Conservation (phyloP, 2,797 vertebrate genomes). For the Natrix natrix region DNA sequence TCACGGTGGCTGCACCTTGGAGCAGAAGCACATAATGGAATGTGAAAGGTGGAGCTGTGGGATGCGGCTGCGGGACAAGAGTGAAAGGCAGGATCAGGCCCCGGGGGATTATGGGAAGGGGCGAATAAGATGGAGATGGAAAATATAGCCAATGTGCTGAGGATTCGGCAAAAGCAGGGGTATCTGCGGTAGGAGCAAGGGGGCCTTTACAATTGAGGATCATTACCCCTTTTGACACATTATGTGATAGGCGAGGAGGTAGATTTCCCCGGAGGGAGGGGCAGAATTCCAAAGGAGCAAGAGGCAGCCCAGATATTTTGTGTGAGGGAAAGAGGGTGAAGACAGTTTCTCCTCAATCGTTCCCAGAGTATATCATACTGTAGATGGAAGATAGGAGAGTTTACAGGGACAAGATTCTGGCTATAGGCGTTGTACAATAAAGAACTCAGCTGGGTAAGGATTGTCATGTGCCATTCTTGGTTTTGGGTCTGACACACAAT, state of each 20-base stretch:
- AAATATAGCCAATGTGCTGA: neutral
- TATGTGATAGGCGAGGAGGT: neutral
- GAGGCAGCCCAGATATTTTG: neutral
- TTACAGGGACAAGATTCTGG: neutral
- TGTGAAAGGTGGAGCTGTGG: neutral
- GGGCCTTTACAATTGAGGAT: neutral
- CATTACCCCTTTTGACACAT: neutral
- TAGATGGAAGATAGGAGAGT: neutral
- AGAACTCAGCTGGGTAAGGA: neutral
- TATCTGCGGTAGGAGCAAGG: neutral
- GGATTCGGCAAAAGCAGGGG: neutral
- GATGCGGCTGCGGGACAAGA: neutral
- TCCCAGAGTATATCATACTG: neutral
- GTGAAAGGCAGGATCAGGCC: neutral
- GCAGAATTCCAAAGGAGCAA: neutral
- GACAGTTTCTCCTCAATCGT: neutral
- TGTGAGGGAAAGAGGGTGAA: neutral
- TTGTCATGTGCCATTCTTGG: neutral
- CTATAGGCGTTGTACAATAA: neutral
- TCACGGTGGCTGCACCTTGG: neutral
- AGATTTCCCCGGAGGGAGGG: neutral
- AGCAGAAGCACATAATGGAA: neutral
- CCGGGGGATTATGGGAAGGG: neutral
- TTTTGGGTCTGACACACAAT: neutral
- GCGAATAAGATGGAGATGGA: neutral